Base-by-base conservation (phyloP, 2,113 vertebrate genomes). In the Orientallactaga bullata region DNA sequence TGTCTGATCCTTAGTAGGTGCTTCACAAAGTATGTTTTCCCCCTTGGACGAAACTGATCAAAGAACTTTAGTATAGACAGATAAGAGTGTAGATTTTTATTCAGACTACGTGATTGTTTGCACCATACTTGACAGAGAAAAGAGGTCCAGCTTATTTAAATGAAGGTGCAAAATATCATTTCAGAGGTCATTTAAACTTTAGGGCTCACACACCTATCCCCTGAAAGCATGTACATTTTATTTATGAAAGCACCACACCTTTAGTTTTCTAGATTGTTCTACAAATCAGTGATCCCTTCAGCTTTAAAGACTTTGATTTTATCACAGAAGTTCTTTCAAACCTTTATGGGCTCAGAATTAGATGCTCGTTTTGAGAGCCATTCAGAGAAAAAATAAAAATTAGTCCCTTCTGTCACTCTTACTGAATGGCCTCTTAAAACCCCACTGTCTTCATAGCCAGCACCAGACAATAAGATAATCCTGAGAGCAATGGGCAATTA, bases 401-500 rank as follows among this genome's bases (percentile, higher is more conserved):
- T 51, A 95, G 66, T 58, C 92, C 66, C 66, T 61, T 90, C 94
- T 92, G 95, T 60, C 72, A 66, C 69, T 95, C 85, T 95, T 93
- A 71, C 89, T 96, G 96, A 97, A 96, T 88, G 65, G 69, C 55
- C 74, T 97, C 74, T 95, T 94, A 92, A 92, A 97, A 89, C 65
- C 69, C 65, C 77, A 94, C 85, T 95, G 90, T 96, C 76, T 6
- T 95, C 88, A 94, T 95, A 95, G 73, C 80, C 55, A 60, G 73
- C 93, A 88, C 89, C 95, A 98, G 96, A 97, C 97, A 97, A 87
- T 39, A 37, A 97, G 88, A 88, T 97, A 86, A 94, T 95, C 89
- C 94, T 60, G 37, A 81, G 88, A 97, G 94, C 94, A 96, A 85
- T 71, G 78, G 94, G 83, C 94, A 97, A 73, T 97, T 97, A 95